Base-by-base conservation (phyloP, 1,140 invertebrate species). In the Saccostrea echinata region DNA sequence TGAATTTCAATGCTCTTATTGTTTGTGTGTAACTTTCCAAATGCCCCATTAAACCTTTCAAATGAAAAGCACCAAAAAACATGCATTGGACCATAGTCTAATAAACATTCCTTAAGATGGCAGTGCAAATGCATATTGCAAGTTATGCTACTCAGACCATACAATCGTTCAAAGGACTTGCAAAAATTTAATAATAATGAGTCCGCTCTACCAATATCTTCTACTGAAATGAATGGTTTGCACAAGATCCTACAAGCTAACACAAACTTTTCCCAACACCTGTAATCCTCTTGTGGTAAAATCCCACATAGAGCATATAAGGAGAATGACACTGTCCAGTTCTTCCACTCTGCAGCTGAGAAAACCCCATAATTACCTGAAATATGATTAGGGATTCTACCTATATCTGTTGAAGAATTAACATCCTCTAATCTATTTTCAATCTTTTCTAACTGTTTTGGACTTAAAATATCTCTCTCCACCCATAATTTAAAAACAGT, bases 1-100 rank as follows among this genome's bases (percentile, higher is more conserved):
- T 85, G 57, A 86, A 82, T 80, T 80, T 86, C 53, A 88, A 68
- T 18, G 24, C 8, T 18, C 53, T 33, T 53, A n/a, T 88, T 85
- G 52, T 76, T 80, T n/a, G 51, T 80, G 57, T 27, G 52, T 24
- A 87, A 64, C 6, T 61, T 13, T 18, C 9, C 18, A 57, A 86
- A 6, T 11, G 21, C 30, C 12, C 24, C 76, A 21, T 86, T 57
- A 57, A 55, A 87, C 13, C 86, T 82, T 61, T 64, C 86, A 87
- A 68, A 83, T 64, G 24, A 83, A 61, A 64, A 83, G 27, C n/a
- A 61, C 76, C 53, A 43, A 43, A 43, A 43, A 43, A 43, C 43
- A 43, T 43, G 43, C 9, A 43, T 43, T 9, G 43, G 43, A 43
- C 43, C 43, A 43, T 43, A 43, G 43, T 43, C 43, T 43, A 43